A percentile compares a stretch with the other conserved stretches of the same genome.
Evolutionary conservation across 1,140 invertebrate genomes (phyloP).

Genomic region (Hycleus cichorii): DNA sequence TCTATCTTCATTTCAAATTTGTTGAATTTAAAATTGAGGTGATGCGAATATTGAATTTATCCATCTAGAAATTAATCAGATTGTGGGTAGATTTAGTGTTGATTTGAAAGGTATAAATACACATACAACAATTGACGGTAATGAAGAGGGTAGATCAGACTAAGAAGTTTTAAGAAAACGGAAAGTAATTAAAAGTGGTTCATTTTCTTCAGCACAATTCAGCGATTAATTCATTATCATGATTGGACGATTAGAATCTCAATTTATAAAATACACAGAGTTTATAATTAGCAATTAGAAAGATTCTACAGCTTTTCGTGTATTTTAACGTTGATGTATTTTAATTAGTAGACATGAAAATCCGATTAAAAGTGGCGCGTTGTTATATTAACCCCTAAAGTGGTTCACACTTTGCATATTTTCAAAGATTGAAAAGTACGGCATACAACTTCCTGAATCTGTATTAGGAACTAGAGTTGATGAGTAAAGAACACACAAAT

Average conservation of each 20-base stretch:
- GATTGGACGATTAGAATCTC: constrained; percentile 41
- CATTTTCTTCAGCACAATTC: constrained; percentile 30
- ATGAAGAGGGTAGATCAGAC: not conserved
- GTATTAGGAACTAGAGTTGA: constrained; percentile 11
- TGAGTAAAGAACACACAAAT: not conserved
- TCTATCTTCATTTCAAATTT: no score
- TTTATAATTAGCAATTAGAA: constrained; percentile 41
- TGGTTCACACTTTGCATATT: constrained; percentile 36
- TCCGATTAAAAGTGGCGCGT: constrained; percentile 37
- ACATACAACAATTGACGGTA: not conserved
- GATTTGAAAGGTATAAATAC: not conserved
- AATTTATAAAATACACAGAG: constrained; percentile 43
- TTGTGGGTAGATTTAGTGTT: not conserved
- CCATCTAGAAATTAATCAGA: not conserved
- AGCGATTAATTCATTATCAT: constrained; percentile 42
- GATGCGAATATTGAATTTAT: no score
- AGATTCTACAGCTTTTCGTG: constrained; percentile 31
- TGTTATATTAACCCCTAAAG: constrained; percentile 35
- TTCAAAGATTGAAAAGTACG: constrained; percentile 20
- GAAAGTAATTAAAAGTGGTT: constrained; percentile 38
- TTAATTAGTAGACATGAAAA: constrained; percentile 38
- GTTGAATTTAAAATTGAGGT: no score
- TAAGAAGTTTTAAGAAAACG: constrained; percentile 29
- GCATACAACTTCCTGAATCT: constrained; percentile 5
- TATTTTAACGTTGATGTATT: constrained; percentile 35